phyloP scores from a whole-genome alignment of 2,113 vertebrate genomes.

The Meleagris gallopavo region DNA sequence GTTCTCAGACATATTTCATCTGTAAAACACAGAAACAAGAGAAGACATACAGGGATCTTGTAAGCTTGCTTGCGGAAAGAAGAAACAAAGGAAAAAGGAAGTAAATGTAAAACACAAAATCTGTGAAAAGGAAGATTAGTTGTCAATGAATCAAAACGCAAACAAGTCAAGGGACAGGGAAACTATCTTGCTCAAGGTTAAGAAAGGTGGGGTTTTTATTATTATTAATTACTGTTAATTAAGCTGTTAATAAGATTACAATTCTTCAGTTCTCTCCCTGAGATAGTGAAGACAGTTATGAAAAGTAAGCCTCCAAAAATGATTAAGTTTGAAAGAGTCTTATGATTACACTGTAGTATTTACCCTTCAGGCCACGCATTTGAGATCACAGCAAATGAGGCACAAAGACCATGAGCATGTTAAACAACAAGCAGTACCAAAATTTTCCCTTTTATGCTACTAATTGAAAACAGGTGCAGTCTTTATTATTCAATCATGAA shows the following conservation, averaged over 20 bases:
- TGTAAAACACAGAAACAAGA: background rate
- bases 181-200: background rate
- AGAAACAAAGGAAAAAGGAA: background rate
- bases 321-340: conserved; percentile 73
- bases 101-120: background rate
- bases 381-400: conserved; percentile 74
- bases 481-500: conserved; percentile 85
- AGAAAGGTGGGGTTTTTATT: background rate
- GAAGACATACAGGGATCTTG: background rate
- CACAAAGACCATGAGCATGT: conserved; percentile 66
- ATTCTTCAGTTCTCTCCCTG: conserved; percentile 53
- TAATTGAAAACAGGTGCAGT: conserved; percentile 85
- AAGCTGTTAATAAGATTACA: conserved; percentile 64
- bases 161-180: background rate
- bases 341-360: conserved; percentile 77
- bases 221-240: conserved; percentile 50
- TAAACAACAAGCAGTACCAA: conserved; percentile 77
- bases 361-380: conserved; percentile 76
- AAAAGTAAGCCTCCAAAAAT: conserved; percentile 75
- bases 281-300: conserved; percentile 58
- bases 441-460: conserved; percentile 73
- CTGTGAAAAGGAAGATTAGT: background rate
- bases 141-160: background rate
- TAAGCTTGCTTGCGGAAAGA: background rate
- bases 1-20: background rate